Evolutionary conservation across 2,888 invertebrate species (phyloP), one percentile per base, ranked within the genome.

Genomic region (Chaetogeoica ovagalla): DNA sequence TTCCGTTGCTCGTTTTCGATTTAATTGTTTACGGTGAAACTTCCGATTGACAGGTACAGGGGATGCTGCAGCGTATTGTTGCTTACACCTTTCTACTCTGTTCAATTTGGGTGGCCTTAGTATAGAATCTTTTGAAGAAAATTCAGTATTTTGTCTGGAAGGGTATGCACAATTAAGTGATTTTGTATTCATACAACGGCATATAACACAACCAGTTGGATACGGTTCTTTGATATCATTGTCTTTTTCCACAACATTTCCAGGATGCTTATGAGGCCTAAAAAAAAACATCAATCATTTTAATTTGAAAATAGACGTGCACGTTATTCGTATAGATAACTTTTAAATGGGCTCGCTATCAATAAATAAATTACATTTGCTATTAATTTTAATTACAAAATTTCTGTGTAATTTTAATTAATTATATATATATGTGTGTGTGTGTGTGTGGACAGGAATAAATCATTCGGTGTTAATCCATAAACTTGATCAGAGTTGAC

Each of bases 181-280:
- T 79, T 71, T 69, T 52, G 70, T 71, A 23, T 79, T 70, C 79
- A 79, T 79, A 21, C 79, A 79, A 71, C 79, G 79, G 37, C 79
- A 79, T 62, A 79, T 71, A 48, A 79, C 63, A 79, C 79, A 79
- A 55, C 69, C 79, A 13, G 79, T 70, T 4, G 60, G 79, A 71
- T 63, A 55, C 37, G 43, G 37, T 71, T 71, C 70, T 71, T 79
- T 79, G 5, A 0, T 63, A 2, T 79, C 79, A 70, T 77, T 77
- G 13, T 79, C 79, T 15, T 79, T 79, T 63, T 79, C 79, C 4
- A 43, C 55, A 43, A 30, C 13, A 57, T 63, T 79, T 71, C 79
- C 79, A 19, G 69, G 55, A 63, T 79, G 71, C 23, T 70, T 79
- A 57, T 79, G 63, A 63, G 79, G 69, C 23, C 79, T 79, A 70